phyloP scores from a whole-genome alignment of 2,113 vertebrate genomes.

The Chelonoidis abingdonii region DNA sequence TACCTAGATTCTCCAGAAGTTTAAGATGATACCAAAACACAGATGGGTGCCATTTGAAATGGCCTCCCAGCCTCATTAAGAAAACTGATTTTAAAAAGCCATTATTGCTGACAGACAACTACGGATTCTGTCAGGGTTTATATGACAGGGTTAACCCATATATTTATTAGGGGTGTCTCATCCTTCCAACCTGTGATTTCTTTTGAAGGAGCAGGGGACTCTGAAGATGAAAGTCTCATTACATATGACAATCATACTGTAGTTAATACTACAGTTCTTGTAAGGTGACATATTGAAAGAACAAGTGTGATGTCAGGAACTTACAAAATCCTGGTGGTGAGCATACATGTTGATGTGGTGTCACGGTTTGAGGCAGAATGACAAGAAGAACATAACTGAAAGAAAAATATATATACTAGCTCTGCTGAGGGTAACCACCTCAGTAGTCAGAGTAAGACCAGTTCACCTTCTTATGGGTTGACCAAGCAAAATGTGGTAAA shows the following conservation, averaged over 20 bases:
- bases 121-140: constrained; percentile 70
- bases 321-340: background rate
- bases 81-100: constrained; percentile 49
- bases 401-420: background rate
- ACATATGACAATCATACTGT: background rate
- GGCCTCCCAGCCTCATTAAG: constrained; percentile 38
- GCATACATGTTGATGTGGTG: background rate
- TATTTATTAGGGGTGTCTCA: constrained; percentile 36
- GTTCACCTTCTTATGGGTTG: background rate
- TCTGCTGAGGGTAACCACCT: background rate
- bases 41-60: constrained; percentile 11
- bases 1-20: constrained; percentile 27
- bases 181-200: background rate
- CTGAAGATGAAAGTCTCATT: background rate
- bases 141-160: background rate
- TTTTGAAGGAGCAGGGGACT: background rate
- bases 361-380: accelerated
- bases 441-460: background rate
- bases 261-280: background rate
- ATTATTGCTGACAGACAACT: background rate
- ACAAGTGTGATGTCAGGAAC: background rate
- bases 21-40: background rate
- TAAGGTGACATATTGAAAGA: background rate
- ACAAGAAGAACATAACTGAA: background rate
- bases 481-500: background rate